Conservation (phyloP, 2,797 vertebrate species). For the Myripristis murdjan region DNA sequence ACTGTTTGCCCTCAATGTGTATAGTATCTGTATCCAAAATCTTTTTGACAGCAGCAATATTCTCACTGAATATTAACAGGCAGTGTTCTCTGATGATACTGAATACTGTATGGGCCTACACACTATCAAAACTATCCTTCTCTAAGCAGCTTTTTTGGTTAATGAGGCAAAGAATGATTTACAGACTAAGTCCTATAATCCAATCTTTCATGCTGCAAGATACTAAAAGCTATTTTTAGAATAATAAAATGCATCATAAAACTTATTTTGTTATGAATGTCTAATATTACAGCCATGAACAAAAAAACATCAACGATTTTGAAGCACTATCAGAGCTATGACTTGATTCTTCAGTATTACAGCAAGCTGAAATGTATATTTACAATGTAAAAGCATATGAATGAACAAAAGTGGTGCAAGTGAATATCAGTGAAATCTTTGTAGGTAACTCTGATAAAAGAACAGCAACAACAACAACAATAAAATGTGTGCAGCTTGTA, state of each 20-base stretch:
- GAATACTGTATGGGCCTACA: slow-evolving; percentile 15
- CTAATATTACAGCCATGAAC: not conserved
- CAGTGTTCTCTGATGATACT: too few species aligned
- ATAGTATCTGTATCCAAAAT: too few species aligned
- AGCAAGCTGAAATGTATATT: slow-evolving; percentile 9
- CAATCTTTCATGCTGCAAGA: not conserved
- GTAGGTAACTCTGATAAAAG: slow-evolving; percentile 23
- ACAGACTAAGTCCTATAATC: slow-evolving; percentile 8
- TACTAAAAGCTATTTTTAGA: not conserved
- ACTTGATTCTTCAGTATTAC: slow-evolving; percentile 15
- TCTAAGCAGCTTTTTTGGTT: slow-evolving; percentile 10
- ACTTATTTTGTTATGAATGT: too few species aligned
- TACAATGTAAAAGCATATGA: not conserved
- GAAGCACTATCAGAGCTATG: not conserved
- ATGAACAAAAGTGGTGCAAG: slow-evolving; percentile 10
- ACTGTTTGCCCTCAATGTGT: too few species aligned
- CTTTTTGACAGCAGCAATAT: too few species aligned
- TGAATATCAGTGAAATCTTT: slow-evolving; percentile 23
- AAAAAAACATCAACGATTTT: not conserved
- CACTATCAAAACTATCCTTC: not conserved
- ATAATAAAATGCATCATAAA: too few species aligned
- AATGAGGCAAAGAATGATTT: slow-evolving; percentile 13
- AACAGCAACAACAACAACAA: too few species aligned
- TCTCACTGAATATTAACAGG: too few species aligned
- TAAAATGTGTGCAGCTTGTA: slow-evolving; percentile 34